Conservation (phyloP, 53 echinoderm and acorn worm genomes). For the Pentamera pediparva region DNA sequence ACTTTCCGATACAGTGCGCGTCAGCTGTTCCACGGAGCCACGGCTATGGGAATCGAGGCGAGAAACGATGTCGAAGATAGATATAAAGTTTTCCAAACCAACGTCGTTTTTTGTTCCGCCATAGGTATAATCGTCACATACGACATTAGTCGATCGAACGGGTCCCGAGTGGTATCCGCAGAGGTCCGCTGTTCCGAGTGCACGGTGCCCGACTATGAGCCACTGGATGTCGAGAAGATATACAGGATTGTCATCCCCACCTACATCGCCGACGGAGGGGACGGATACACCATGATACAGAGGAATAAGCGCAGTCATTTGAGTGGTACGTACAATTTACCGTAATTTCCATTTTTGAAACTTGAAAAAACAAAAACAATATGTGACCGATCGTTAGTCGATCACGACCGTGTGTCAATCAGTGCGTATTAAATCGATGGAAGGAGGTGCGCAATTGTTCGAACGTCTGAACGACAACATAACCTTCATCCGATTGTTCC, state of each 20-base stretch:
- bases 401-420: not conserved
- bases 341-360: not conserved
- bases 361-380: too few relatives aligned
- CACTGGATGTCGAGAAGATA: slow-evolving; percentile 43
- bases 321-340: slow-evolving; percentile 18
- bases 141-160: slow-evolving; percentile 30
- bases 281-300: slow-evolving; percentile 64
- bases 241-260: slow-evolving; percentile 66
- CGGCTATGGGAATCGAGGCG: too few relatives aligned
- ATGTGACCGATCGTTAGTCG: too few relatives aligned
- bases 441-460: not conserved
- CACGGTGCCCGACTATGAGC: slow-evolving; percentile 61
- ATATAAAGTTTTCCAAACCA: too few relatives aligned
- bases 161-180: slow-evolving; percentile 48
- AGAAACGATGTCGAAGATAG: too few relatives aligned
- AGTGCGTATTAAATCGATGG: not conserved
- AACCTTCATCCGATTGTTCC: too few relatives aligned
- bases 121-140: slow-evolving; percentile 67
- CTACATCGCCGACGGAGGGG: slow-evolving; percentile 64
- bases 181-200: slow-evolving; percentile 72
- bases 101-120: not conserved
- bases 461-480: not conserved
- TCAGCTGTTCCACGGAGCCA: too few relatives aligned
- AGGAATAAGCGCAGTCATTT: slow-evolving; percentile 47
- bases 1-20: too few relatives aligned